These are phyloP conservation scores for Timema cristinae DNA, from an alignment of 2,888 invertebrate genomes.

Conservation along the genomic window DNA sequence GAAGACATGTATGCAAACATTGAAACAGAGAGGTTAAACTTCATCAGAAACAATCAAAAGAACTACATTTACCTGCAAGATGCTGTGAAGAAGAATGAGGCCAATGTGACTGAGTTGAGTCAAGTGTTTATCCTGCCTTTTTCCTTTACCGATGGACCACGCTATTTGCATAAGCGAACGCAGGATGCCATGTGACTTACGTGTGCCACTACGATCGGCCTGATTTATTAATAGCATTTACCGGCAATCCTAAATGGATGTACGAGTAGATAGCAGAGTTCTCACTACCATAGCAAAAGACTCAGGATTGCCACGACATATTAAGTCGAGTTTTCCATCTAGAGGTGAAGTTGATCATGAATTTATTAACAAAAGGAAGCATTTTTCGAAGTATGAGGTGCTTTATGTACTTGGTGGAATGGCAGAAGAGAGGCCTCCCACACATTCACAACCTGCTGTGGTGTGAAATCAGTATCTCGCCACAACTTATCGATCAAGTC, in stretches of 20 bases:
- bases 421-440: too few species aligned
- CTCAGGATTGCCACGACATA: conserved; percentile 35
- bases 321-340: too few species aligned
- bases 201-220: conserved; percentile 41
- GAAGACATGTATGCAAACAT: too few species aligned
- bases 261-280: conserved; percentile 32
- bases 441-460: too few species aligned
- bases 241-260: conserved; percentile 38
- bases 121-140: conserved; percentile 28
- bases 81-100: conserved; percentile 29
- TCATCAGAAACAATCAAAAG: conserved; percentile 32
- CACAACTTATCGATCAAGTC: too few species aligned
- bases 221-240: conserved; percentile 40
- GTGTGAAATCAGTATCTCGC: too few species aligned
- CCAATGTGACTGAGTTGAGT: conserved; percentile 21
- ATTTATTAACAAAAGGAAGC: too few species aligned
- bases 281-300: conserved; percentile 29
- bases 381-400: too few species aligned
- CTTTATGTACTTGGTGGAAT: too few species aligned
- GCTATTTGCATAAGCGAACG: conserved; percentile 35
- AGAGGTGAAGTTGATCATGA: too few species aligned
- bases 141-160: conserved; percentile 32
- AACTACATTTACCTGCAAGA: conserved; percentile 34
- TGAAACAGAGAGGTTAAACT: conserved; percentile 35
- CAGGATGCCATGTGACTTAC: conserved; percentile 39